Base-by-base conservation (phyloP, 2,113 vertebrate species). In the Cavia porcellus region DNA sequence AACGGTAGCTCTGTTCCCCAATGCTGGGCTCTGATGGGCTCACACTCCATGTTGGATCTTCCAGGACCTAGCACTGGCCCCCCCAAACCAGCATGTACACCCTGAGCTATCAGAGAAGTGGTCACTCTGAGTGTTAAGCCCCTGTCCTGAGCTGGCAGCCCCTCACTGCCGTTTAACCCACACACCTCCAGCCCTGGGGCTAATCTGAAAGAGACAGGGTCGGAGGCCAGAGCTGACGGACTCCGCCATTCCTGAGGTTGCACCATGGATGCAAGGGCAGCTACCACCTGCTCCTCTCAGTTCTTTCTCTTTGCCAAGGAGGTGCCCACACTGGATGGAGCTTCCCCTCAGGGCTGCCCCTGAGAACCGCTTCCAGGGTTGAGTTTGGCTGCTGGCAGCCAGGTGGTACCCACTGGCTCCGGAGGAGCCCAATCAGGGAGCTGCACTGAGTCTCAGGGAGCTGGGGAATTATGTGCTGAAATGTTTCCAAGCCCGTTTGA, bases 381-480 rank as follows among this genome's bases (percentile, higher is more conserved):
- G 14, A 57, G 17, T 30, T 10, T 38, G 80, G 88, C 86, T 28
- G 19, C 38, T 57, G 72, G 84, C 74, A 47, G 72, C n/a, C 82
- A 25, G 64, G 17, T 38, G 86, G 64, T 10, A 0, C 3, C 13
- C 25, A 57, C 70, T 12, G 11, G 83, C 38, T 24, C 57, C 42
- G 42, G 45, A 0, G 25, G n/a, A 55, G n/a, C 11, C 42, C 28
- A 59, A 45, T 5, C 8, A 38, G 62, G 25, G n/a, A 74, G 68
- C 59, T 32, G 32, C 85, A 90, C 68, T 8, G n/a, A 64, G 45
- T 79, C 75, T 74, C 45, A 19, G n/a, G 35, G 75, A 84, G 90
- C 20, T 85, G 87, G 79, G 89, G 94, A 96, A 96, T 92, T 81
- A 94, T 81, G 84, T 66, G 86, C 15, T 81, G 93, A 96, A 94